Percentiles rank a stretch among this genome's conserved stretches.
These are phyloP conservation scores for Apus apus DNA, from an alignment of 2,113 vertebrate species.

Conservation along the genomic window DNA sequence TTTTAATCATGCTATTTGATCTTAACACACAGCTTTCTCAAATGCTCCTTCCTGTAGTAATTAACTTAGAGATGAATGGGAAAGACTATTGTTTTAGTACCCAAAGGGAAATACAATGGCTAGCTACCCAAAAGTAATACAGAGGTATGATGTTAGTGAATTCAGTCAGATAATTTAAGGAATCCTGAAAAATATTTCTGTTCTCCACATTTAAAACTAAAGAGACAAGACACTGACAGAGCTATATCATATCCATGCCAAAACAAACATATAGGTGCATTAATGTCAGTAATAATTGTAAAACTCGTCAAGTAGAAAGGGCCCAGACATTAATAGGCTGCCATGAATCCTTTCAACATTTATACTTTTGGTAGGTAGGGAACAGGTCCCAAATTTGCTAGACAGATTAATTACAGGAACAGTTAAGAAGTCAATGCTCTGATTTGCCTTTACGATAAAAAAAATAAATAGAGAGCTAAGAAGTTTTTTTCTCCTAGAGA, in stretches of 20 bases:
- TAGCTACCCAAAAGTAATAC: not conserved
- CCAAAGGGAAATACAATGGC: not conserved
- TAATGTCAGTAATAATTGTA: not conserved
- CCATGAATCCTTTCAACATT: not conserved
- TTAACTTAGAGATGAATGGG: not conserved
- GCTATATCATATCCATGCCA: not conserved
- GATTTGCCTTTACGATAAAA: not conserved
- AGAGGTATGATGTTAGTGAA: not conserved
- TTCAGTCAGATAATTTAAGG: not conserved
- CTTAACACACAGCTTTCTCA: not conserved
- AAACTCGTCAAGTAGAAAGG: not conserved
- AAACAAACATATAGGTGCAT: not conserved
- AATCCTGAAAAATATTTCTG: not conserved
- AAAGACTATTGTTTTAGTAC: not conserved
- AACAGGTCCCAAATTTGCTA: not conserved
- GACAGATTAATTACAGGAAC: not conserved
- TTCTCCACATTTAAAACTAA: not conserved
- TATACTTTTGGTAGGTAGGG: not conserved
- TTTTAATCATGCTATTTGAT: not conserved
- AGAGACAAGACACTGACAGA: not conserved
- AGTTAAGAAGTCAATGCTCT: not conserved
- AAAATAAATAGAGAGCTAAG: not conserved
- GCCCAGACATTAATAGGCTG: not conserved
- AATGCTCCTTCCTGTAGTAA: not conserved
- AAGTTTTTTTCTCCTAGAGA: not conserved